phyloP scores from a whole-genome alignment of 1,140 invertebrate genomes.

The Dinothrombium tinctorium region DNA sequence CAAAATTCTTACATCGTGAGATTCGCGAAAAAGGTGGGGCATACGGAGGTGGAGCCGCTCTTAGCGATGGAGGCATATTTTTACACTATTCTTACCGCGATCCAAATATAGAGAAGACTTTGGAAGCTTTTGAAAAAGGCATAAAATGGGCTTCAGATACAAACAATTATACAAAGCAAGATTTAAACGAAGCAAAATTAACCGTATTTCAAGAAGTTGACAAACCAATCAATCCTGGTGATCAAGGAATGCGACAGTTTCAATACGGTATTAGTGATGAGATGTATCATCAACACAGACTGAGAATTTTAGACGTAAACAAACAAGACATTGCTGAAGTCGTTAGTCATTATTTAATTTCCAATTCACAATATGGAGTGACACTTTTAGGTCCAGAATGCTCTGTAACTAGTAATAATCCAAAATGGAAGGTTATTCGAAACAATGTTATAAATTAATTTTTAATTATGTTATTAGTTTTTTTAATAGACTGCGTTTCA shows the following conservation, averaged over 20 bases:
- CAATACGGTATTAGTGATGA: constrained; percentile 45
- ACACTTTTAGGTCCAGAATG: too few species aligned
- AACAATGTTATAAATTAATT: too few species aligned
- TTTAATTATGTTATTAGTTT: too few species aligned
- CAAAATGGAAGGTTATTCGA: too few species aligned
- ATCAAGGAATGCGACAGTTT: constrained; percentile 46
- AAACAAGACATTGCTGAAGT: too few species aligned
- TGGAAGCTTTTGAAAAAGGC: constrained; percentile 38
- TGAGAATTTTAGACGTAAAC: constrained; percentile 12
- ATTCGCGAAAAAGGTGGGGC: constrained; percentile 76
- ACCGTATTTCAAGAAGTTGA: constrained; percentile 55
- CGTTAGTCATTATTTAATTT: too few species aligned
- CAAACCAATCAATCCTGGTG: constrained; percentile 50
- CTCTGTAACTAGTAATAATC: too few species aligned
- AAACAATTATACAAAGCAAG: constrained; percentile 26
- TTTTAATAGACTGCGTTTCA: too few species aligned
- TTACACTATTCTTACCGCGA: constrained; percentile 49
- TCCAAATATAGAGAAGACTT: constrained; percentile 22
- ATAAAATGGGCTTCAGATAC: constrained; percentile 38
- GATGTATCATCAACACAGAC: constrained; percentile 22
- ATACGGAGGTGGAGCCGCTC: constrained; percentile 55
- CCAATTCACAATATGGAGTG: too few species aligned
- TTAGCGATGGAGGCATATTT: constrained; percentile 39
- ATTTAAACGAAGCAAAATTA: constrained; percentile 62
- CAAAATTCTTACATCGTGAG: constrained; percentile 56